A percentile compares a stretch with the other conserved stretches of the same genome.
Conservation (phyloP, 2,797 vertebrate species). For the Cynopterus sphinx region DNA sequence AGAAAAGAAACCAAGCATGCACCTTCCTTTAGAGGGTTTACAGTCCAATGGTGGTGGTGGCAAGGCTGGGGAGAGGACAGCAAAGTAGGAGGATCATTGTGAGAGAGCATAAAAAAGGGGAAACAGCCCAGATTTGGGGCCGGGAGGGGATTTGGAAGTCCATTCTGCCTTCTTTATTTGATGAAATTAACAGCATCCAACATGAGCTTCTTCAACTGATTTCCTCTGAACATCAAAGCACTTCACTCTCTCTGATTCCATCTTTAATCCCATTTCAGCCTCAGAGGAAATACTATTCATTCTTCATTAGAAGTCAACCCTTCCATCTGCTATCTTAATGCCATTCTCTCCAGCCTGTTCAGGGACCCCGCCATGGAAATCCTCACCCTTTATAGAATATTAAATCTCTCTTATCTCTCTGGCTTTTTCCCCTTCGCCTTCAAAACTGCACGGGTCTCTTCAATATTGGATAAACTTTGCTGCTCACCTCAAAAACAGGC, state of each 20-base stretch:
- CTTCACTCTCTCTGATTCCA: neutral
- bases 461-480: neutral
- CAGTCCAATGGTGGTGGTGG: neutral
- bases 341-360: too few species aligned
- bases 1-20: neutral
- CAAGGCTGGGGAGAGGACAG: too few species aligned
- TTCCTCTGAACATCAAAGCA: neutral
- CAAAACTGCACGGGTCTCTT: neutral
- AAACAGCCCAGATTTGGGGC: accelerated
- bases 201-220: neutral
- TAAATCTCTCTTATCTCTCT: neutral
- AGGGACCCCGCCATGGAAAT: accelerated
- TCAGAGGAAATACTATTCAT: neutral
- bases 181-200: neutral
- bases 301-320: accelerated
- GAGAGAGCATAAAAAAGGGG: too few species aligned
- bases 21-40: neutral
- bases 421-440: neutral
- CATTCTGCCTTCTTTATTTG: neutral
- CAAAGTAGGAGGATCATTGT: accelerated
- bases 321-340: neutral
- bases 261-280: neutral
- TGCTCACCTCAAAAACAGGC: neutral
- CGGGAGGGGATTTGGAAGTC: accelerated
- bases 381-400: neutral